These are phyloP conservation scores for Nothoprocta pentlandii DNA, from an alignment of 2,113 vertebrate genomes.

Conservation along the genomic window DNA sequence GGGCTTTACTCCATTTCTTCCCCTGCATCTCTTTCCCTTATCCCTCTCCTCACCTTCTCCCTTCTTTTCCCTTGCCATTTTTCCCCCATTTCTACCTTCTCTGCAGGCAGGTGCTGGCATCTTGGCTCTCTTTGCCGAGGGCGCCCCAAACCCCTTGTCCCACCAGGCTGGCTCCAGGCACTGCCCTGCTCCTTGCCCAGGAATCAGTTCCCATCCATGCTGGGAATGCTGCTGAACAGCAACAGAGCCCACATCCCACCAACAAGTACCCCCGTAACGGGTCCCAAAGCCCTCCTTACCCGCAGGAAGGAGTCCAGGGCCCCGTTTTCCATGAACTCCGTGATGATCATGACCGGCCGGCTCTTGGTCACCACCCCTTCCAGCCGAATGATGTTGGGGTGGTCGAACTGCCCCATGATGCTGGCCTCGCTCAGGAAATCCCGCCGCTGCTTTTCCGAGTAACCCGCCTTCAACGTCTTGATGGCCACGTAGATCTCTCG, in stretches of 20 bases:
- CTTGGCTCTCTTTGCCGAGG: not conserved
- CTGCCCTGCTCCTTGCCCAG: not conserved
- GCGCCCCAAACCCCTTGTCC: not conserved
- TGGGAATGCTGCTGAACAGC: not conserved
- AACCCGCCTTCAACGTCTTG: constrained; percentile 95
- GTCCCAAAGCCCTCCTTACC: constrained; percentile 77
- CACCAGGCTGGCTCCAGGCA: not conserved
- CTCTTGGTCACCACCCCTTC: constrained; percentile 99
- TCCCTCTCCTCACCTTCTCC: not conserved
- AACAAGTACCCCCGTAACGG: too few relatives aligned
- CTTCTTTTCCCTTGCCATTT: not conserved
- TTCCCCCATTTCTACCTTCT: not conserved
- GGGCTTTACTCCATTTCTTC: not conserved
- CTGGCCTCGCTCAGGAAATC: constrained; percentile 98
- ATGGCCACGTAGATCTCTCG: constrained; percentile 98
- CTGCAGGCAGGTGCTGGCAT: not conserved
- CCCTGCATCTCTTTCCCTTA: not conserved
- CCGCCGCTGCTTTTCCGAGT: constrained; percentile 95
- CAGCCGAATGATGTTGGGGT: constrained; percentile 96
- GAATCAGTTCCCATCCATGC: not conserved
- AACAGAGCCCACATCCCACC: not conserved
- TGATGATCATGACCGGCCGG: constrained; percentile 98
- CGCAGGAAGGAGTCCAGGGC: constrained; percentile 96
- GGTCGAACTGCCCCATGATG: constrained; percentile 99
- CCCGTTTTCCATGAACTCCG: constrained; percentile 99